phyloP scores from a whole-genome alignment of 2,888 invertebrate species.

The Notodonta dromedarius region DNA sequence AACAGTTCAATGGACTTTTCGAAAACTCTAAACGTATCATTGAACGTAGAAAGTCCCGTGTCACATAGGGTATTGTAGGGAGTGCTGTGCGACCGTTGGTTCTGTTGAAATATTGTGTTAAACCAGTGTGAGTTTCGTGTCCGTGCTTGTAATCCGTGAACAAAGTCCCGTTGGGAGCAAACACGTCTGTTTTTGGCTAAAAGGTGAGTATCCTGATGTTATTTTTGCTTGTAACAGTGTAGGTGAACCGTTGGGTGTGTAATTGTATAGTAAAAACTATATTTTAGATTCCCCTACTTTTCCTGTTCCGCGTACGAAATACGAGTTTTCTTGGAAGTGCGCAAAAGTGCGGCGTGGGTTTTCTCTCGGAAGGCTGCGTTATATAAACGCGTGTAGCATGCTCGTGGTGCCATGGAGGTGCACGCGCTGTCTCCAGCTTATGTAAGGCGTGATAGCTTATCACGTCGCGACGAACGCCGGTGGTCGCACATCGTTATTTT shows the following conservation, averaged over 20 bases:
- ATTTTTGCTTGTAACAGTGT: constrained; percentile 21
- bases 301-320: constrained; percentile 44
- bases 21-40: constrained; percentile 76
- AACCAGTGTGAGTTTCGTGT: constrained; percentile 75
- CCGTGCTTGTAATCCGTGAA: constrained; percentile 75
- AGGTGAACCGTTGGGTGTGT: constrained; percentile 13
- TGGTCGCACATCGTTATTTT: constrained; percentile 53
- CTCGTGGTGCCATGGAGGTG: constrained; percentile 39
- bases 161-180: constrained; percentile 72
- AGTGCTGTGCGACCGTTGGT: constrained; percentile 70
- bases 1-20: constrained; percentile 84
- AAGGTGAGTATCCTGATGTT: constrained; percentile 62
- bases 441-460: constrained; percentile 68
- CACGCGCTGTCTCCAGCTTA: constrained; percentile 62
- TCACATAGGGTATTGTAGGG: constrained; percentile 65
- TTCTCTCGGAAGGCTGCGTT: constrained; percentile 21
- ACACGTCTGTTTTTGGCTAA: constrained; percentile 64
- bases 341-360: constrained; percentile 41
- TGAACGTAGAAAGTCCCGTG: constrained; percentile 71
- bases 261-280: constrained; percentile 35
- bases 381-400: constrained; percentile 29
- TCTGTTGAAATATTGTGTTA: constrained; percentile 72
- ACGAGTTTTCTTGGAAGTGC: constrained; percentile 54
- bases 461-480: constrained; percentile 42
- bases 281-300: constrained; percentile 42